Evolutionary conservation across 2,888 invertebrate species (phyloP).

Genomic region (Pseudeuparius sepicola): DNA sequence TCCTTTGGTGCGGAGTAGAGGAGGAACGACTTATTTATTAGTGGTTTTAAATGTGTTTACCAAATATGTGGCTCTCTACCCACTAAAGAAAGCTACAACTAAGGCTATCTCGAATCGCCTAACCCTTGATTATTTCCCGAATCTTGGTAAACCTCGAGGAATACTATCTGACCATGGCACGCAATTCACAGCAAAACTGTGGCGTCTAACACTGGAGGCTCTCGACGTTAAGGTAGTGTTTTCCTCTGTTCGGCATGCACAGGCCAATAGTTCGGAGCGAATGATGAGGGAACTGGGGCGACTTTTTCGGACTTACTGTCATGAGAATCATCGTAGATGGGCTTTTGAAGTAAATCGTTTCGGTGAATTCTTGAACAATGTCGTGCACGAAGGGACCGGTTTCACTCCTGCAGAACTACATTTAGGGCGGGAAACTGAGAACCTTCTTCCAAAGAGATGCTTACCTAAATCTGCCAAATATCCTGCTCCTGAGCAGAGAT

Average conservation of each 20-base stretch:
- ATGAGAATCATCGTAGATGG: conserved; percentile 18
- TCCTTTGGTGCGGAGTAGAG: not conserved
- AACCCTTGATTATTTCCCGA: conserved; percentile 8
- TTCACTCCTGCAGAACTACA: conserved; percentile 17
- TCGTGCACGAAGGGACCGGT: conserved; percentile 19
- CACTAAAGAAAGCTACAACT: too few species aligned
- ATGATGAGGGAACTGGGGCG: conserved; percentile 23
- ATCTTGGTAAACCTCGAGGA: not conserved
- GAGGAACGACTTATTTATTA: conserved; percentile 1
- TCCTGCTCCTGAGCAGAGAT: too few species aligned
- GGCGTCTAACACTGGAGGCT: conserved; percentile 10
- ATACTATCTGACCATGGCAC: conserved; percentile 4
- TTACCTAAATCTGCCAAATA: too few species aligned
- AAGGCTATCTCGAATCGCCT: too few species aligned
- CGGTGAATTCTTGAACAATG: conserved; percentile 14
- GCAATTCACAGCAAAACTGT: conserved; percentile 9
- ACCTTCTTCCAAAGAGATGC: too few species aligned
- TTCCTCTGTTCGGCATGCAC: conserved; percentile 20
- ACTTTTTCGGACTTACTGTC: conserved; percentile 18
- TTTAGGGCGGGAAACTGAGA: conserved; percentile 2
- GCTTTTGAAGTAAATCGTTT: conserved; percentile 13
- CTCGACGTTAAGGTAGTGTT: conserved; percentile 6
- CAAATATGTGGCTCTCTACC: too few species aligned
- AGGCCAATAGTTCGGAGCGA: conserved; percentile 22
- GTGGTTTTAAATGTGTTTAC: too few species aligned